Conservation (phyloP, 2,113 vertebrate species). For the Grammomys dolichurus region DNA sequence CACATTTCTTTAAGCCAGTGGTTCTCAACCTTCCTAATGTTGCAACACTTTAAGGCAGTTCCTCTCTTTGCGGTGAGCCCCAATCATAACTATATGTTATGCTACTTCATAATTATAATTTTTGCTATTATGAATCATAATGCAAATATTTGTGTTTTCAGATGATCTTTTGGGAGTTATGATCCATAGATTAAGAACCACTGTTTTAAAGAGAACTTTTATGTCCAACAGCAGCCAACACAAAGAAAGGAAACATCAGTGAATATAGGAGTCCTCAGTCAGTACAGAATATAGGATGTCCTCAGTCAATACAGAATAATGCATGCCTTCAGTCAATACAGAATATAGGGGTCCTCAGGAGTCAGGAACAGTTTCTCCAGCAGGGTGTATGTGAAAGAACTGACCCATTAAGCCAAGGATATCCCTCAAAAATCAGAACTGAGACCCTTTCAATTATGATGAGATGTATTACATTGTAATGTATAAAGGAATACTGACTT, state of each 20-base stretch:
- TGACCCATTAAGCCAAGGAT: neutral
- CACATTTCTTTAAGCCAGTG: neutral
- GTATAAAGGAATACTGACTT: neutral
- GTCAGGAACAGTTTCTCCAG: neutral
- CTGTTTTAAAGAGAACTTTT: neutral
- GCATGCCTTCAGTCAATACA: too few species aligned
- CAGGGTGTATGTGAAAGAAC: neutral
- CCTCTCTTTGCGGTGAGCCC: neutral
- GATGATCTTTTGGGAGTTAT: neutral
- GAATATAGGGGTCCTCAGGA: neutral
- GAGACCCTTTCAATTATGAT: slow-evolving; percentile 8
- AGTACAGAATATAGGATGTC: neutral
- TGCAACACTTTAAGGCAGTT: neutral
- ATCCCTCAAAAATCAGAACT: slow-evolving; percentile 15
- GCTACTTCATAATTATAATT: neutral
- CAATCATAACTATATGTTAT: neutral
- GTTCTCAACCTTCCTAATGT: neutral
- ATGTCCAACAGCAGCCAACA: neutral
- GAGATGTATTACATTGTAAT: neutral
- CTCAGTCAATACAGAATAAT: neutral
- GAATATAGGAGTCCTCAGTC: neutral
- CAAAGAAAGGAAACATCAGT: neutral
- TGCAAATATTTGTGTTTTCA: neutral
- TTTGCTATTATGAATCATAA: neutral
- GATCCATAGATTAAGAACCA: neutral